These are phyloP conservation scores for Belonocnema kinseyi DNA, from an alignment of 1,140 invertebrate genomes.

Conservation along the genomic window DNA sequence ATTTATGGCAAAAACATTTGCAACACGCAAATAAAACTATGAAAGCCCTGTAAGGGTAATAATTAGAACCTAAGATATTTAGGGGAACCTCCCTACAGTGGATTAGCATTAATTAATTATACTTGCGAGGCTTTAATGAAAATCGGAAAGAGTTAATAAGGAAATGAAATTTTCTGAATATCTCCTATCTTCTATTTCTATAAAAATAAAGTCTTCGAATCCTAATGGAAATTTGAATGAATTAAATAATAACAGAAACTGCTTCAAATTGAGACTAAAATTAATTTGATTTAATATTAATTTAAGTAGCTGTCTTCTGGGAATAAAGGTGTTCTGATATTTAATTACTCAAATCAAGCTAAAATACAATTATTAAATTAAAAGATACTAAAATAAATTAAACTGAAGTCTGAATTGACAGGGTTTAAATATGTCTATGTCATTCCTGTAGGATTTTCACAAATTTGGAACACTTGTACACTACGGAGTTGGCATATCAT, in stretches of 20 bases:
- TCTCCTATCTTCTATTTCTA: too few relatives aligned
- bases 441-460: neutral
- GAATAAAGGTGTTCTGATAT: neutral
- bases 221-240: too few relatives aligned
- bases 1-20: neutral
- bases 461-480: conserved; percentile 4
- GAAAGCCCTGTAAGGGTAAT: neutral
- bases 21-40: neutral
- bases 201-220: too few relatives aligned
- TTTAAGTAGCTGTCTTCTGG: neutral
- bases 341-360: neutral
- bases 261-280: too few relatives aligned
- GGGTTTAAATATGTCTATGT: conserved; percentile 16
- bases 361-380: neutral
- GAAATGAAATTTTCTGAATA: too few relatives aligned
- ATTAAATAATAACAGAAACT: too few relatives aligned
- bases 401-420: conserved; percentile 36
- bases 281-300: neutral
- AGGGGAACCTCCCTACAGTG: too few relatives aligned
- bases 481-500: neutral
- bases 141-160: too few relatives aligned
- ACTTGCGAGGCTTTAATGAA: too few relatives aligned
- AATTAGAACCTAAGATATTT: too few relatives aligned
- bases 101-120: too few relatives aligned
- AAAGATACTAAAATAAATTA: neutral